Percentiles rank a stretch among this genome's conserved stretches.
phyloP scores from a whole-genome alignment of 2,888 invertebrate species.

The Agrotis puta region DNA sequence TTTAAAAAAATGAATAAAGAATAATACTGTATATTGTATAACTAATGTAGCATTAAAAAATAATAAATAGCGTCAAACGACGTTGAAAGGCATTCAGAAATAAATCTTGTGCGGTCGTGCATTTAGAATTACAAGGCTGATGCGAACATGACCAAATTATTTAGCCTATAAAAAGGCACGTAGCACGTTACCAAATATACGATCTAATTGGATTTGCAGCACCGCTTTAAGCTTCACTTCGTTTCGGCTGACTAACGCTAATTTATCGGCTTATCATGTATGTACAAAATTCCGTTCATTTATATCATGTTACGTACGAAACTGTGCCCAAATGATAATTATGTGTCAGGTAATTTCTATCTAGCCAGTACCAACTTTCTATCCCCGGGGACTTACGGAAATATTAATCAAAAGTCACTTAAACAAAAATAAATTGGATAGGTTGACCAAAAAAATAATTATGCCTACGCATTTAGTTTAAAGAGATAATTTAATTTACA shows the following conservation, averaged over 20 bases:
- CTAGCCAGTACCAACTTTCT: not conserved
- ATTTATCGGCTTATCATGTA: not conserved
- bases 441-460: not conserved
- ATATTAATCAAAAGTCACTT: too few species aligned
- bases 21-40: too few species aligned
- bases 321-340: not conserved
- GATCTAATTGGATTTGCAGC: conserved; percentile 2
- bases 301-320: not conserved
- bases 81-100: conserved; percentile 7
- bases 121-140: conserved; percentile 35
- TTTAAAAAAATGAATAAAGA: too few species aligned
- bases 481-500: not conserved
- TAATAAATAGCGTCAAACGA: conserved; percentile 2
- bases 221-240: not conserved
- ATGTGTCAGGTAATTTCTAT: not conserved
- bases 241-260: conserved; percentile 3
- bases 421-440: too few species aligned
- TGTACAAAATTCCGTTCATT: not conserved
- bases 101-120: conserved; percentile 37
- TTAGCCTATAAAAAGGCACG: conserved; percentile 9
- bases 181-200: conserved; percentile 5
- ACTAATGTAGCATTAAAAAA: not conserved
- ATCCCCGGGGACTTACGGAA: not conserved
- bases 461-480: not conserved
- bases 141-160: conserved; percentile 24